Conservation (phyloP, 1,140 invertebrate species). For the Diprion similis region DNA sequence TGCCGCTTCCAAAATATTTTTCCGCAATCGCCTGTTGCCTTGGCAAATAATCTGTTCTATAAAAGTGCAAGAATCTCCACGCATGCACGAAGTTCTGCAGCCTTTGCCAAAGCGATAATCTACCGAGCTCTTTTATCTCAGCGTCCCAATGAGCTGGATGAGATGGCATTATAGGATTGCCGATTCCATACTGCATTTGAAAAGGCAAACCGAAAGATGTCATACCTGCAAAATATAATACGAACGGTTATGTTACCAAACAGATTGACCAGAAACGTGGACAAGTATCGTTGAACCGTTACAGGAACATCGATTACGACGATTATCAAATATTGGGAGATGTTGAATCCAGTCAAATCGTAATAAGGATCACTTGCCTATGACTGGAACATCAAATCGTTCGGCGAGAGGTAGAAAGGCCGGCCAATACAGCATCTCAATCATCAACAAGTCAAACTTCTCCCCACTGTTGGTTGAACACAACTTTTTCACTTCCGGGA, state of each 20-base stretch:
- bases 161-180: constrained; percentile 30
- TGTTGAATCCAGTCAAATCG: too few species aligned
- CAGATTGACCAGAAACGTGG: too few species aligned
- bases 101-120: constrained; percentile 28
- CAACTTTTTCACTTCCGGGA: too few species aligned
- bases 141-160: constrained; percentile 37
- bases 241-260: neutral
- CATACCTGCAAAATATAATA: constrained; percentile 21
- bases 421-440: too few species aligned
- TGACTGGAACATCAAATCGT: too few species aligned
- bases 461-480: too few species aligned
- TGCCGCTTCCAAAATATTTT: constrained; percentile 44
- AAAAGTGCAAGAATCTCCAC: constrained; percentile 2
- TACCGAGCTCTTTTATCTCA: neutral
- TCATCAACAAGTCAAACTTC: too few species aligned
- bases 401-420: too few species aligned
- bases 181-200: constrained; percentile 17
- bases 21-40: constrained; percentile 47
- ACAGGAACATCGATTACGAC: too few species aligned
- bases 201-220: constrained; percentile 10
- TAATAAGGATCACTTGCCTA: too few species aligned
- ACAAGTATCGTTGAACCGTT: too few species aligned
- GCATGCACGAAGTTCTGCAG: constrained; percentile 25
- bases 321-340: too few species aligned
- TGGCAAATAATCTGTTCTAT: constrained; percentile 28